These are phyloP conservation scores for Kuschelorhynchus macadamiae DNA, from an alignment of 2,888 invertebrate genomes.

Conservation along the genomic window DNA sequence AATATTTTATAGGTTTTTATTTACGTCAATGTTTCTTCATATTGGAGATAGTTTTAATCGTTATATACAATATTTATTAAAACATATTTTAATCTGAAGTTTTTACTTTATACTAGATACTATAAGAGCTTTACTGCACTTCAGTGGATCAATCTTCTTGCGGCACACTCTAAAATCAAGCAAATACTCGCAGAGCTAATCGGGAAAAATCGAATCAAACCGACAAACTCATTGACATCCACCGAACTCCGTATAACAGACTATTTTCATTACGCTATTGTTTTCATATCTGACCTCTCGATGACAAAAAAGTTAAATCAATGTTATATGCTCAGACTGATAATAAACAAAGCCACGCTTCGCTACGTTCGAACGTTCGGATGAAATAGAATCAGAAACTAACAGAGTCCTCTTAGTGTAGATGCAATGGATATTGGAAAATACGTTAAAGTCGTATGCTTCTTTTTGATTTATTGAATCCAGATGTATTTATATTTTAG, in stretches of 20 bases:
- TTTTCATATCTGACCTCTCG: slow-evolving; percentile 58
- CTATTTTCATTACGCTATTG: slow-evolving; percentile 43
- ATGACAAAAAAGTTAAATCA: slow-evolving; percentile 54
- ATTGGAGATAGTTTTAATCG: too few relatives aligned
- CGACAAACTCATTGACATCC: slow-evolving; percentile 33
- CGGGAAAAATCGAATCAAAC: slow-evolving; percentile 31
- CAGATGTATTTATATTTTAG: too few relatives aligned
- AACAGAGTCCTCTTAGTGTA: slow-evolving; percentile 19
- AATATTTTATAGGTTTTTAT: too few relatives aligned
- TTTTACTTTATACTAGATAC: too few relatives aligned
- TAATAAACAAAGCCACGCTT: slow-evolving; percentile 52
- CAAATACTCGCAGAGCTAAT: slow-evolving; percentile 4
- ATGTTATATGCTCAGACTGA: slow-evolving; percentile 50
- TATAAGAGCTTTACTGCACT: too few relatives aligned
- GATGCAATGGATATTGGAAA: slow-evolving; percentile 22
- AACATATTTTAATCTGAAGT: too few relatives aligned
- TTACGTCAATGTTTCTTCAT: too few relatives aligned
- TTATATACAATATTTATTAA: too few relatives aligned
- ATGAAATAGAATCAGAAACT: slow-evolving; percentile 15
- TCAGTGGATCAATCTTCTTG: too few relatives aligned
- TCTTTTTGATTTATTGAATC: too few relatives aligned
- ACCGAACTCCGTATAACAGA: slow-evolving; percentile 3
- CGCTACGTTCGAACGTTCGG: slow-evolving; percentile 33
- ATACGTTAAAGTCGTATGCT: slow-evolving; percentile 1
- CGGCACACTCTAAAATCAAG: too few relatives aligned